A percentile compares a stretch with the other conserved stretches of the same genome.
These are phyloP conservation scores for Ellobium chinense DNA, from an alignment of 2,888 invertebrate genomes.

Conservation along the genomic window DNA sequence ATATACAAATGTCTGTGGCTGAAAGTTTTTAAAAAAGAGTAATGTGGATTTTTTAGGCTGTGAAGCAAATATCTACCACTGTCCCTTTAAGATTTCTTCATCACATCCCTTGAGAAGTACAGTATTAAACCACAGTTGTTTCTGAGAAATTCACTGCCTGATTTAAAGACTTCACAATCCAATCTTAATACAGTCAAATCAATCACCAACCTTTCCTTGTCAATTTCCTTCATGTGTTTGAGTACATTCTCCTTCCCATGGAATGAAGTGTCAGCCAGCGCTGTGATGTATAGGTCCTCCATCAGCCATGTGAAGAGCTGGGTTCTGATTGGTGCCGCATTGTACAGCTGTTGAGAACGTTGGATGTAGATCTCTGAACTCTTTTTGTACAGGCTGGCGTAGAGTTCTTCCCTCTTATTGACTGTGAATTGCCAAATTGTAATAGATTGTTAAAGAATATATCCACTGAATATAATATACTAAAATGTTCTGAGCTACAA, in stretches of 20 bases:
- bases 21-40: too few species aligned
- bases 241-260: slow-evolving; percentile 90
- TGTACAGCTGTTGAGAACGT: slow-evolving; percentile 87
- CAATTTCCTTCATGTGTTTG: slow-evolving; percentile 88
- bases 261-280: slow-evolving; percentile 91
- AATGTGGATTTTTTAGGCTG: too few species aligned
- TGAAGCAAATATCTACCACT: too few species aligned
- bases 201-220: slow-evolving; percentile 86
- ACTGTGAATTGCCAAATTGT: slow-evolving; percentile 63
- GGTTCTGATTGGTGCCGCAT: slow-evolving; percentile 84
- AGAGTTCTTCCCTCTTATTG: slow-evolving; percentile 87
- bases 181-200: too few species aligned
- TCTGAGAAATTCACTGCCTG: too few species aligned
- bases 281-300: slow-evolving; percentile 86
- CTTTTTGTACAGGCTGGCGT: slow-evolving; percentile 90
- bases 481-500: too few species aligned
- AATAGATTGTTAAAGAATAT: neutral
- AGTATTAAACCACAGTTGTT: too few species aligned
- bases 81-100: too few species aligned
- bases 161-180: too few species aligned
- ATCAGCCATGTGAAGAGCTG: slow-evolving; percentile 91
- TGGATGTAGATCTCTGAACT: slow-evolving; percentile 98
- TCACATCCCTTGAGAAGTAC: too few species aligned
- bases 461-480: too few species aligned
- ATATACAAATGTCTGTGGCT: too few species aligned